Conservation (phyloP, 2,113 vertebrate genomes). For the Cygnus buccinator region DNA sequence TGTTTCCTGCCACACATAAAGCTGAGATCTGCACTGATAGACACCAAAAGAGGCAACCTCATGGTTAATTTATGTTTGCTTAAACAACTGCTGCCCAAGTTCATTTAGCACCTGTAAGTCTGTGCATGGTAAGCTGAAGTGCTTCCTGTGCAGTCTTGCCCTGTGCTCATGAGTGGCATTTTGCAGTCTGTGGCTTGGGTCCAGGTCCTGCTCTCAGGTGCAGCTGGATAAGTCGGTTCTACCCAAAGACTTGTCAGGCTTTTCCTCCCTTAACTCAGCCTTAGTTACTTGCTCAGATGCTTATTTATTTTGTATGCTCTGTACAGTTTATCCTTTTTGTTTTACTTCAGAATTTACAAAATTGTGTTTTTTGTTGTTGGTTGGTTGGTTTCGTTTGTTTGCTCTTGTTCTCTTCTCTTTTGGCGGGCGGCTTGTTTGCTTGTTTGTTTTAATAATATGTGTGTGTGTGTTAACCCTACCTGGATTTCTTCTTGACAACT, state of each 20-base stretch:
- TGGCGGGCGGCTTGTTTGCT: too few relatives aligned
- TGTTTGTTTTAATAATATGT: too few relatives aligned
- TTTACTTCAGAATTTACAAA: background rate
- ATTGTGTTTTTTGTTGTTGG: background rate
- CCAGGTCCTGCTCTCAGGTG: background rate
- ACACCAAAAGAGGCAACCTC: background rate
- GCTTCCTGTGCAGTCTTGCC: background rate
- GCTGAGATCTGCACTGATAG: background rate
- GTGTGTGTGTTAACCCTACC: background rate
- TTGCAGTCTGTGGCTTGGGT: background rate
- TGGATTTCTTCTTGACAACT: background rate
- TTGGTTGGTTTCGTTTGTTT: background rate
- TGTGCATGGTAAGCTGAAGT: accelerated
- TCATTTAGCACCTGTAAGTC: background rate
- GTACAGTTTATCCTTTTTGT: background rate
- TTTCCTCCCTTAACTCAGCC: background rate
- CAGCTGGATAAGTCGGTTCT: background rate
- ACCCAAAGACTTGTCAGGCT: background rate
- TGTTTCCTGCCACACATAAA: background rate
- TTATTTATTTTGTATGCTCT: background rate
- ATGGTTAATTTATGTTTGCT: background rate
- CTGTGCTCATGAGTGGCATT: accelerated
- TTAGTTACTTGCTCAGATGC: background rate
- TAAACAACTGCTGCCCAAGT: background rate
- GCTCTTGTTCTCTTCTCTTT: too few relatives aligned